Conservation (phyloP, 2,797 vertebrate species). For the Caiman crocodilus region DNA sequence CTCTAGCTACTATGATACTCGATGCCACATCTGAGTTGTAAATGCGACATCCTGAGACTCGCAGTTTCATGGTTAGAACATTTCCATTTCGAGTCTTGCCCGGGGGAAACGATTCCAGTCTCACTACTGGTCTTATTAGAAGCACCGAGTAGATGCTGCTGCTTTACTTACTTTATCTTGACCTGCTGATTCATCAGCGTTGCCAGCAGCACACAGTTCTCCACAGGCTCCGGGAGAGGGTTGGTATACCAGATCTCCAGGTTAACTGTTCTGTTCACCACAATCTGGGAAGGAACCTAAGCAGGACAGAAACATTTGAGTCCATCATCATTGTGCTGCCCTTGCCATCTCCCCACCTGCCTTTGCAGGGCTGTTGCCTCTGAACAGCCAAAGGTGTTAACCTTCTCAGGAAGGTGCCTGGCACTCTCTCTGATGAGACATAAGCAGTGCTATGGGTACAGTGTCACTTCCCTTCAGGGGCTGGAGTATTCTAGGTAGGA, state of each 20-base stretch:
- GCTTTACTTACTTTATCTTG: slow-evolving; percentile 81
- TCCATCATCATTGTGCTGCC: background rate
- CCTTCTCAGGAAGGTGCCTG: background rate
- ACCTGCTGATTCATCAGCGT: slow-evolving; percentile 79
- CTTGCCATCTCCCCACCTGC: too few relatives aligned
- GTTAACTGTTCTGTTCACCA: slow-evolving; percentile 59
- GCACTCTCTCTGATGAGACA: background rate
- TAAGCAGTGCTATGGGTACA: background rate
- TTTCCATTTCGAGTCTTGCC: background rate
- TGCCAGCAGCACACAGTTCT: slow-evolving; percentile 77
- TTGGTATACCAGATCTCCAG: slow-evolving; percentile 82
- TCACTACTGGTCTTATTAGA: fast-evolving
- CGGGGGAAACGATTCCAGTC: background rate
- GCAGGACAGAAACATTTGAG: background rate
- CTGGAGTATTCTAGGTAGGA: background rate
- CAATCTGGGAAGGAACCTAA: slow-evolving; percentile 69
- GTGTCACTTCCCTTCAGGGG: background rate
- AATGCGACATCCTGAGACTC: background rate
- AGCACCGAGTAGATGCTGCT: background rate
- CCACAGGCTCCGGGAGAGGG: slow-evolving; percentile 79
- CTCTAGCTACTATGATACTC: too few relatives aligned
- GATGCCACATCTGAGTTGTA: background rate
- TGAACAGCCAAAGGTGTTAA: background rate
- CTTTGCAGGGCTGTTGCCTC: background rate
- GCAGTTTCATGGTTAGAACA: background rate